Evolutionary conservation across 2,113 vertebrate species (phyloP).

Genomic region (Glaucomys volans): DNA sequence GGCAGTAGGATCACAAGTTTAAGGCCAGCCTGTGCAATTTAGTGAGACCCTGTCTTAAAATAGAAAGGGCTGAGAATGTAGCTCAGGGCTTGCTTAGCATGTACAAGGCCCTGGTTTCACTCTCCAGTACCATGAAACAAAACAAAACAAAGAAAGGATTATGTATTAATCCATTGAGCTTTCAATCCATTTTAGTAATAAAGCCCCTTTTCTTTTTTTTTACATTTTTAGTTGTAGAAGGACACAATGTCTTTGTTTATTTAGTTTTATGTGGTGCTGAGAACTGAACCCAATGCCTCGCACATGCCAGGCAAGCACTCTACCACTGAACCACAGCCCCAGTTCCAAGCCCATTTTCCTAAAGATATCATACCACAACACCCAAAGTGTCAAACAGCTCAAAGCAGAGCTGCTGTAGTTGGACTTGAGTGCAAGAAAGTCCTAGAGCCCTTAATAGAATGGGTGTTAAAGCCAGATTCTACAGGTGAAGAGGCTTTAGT

Average conservation of each 20-base stretch:
- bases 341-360: not conserved
- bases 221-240: too few species aligned
- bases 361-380: not conserved
- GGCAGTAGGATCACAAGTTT: not conserved
- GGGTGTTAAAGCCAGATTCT: not conserved
- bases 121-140: not conserved
- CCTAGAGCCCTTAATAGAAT: not conserved
- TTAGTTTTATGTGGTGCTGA: too few species aligned
- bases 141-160: not conserved
- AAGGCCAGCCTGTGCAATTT: not conserved
- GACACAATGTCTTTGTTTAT: too few species aligned
- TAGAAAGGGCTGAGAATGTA: too few species aligned
- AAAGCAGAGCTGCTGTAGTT: not conserved
- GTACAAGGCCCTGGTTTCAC: not conserved
- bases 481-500: not conserved
- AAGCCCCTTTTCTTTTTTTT: too few species aligned
- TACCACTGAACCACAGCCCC: too few species aligned
- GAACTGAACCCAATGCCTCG: too few species aligned
- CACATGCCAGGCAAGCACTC: too few species aligned
- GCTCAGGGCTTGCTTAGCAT: too few species aligned
- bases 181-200: too few species aligned
- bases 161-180: too few species aligned
- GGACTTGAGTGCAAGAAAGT: not conserved
- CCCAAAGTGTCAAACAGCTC: not conserved
- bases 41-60: not conserved